Evolutionary conservation across 2,113 vertebrate species (phyloP), one percentile per base, ranked within the genome.

Genomic region (Microcebus jonahi): DNA sequence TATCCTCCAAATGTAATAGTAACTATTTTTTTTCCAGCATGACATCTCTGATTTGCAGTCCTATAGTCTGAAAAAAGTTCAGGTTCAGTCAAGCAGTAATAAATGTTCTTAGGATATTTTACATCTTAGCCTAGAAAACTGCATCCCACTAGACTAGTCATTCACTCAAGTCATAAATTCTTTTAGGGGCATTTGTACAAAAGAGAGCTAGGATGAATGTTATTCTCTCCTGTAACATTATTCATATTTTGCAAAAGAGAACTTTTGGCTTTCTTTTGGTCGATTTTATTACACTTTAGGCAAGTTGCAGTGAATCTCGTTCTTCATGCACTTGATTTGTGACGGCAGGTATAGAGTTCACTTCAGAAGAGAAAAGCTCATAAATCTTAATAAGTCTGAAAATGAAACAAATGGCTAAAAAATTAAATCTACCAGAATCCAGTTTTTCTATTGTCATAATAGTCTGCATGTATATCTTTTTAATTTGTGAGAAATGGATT

Each of bases 181-280:
- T 95, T 95, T 92, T 29, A 91, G 59, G 63, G 20, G 7, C n/a
- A 93, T 88, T 92, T 79, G 4, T 88, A 59, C 90, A 68, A 77
- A 90, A 39, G 36, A 82, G 45, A 96, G 29, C 3, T 36, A 75
- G 93, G 48, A 89, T 77, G 68, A 93, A 45, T 80, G 12, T 76
- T 90, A 85, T 61, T 67, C 36, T 94, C 39, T 39, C 83, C 82
- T 88, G 21, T 65, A 77, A 90, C 39, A 29, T 76, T 80, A 88
- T 27, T n/a, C 97, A 61, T 79, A 96, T 75, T 95, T 95, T 96
- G 34, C 34, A 95, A 95, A 96, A 96, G 91, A 88, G 80, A 98
- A 93, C 25, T 88, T 93, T 53, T 71, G 15, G 36, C 39, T 70
- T 90, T 81, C 18, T 94, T 95, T 73, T 70, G 85, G 10, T 85